Conservation (phyloP, 2,888 invertebrate genomes). For the Polyploca ridens region DNA sequence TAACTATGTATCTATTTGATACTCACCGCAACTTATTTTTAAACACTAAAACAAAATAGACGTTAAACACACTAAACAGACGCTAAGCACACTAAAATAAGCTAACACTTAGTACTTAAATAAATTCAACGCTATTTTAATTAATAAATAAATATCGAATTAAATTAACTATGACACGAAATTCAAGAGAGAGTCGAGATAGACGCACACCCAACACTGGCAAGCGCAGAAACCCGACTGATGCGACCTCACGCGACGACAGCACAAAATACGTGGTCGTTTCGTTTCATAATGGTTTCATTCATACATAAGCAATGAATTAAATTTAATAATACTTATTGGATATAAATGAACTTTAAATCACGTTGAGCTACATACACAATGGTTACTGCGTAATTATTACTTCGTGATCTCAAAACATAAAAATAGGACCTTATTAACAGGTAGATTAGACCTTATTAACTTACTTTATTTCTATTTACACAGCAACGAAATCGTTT, state of each 20-base stretch:
- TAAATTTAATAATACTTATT: not conserved
- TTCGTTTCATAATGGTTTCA: conserved; percentile 50
- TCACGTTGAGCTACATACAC: too few species aligned
- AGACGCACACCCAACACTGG: conserved; percentile 65
- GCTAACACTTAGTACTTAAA: conserved; percentile 42
- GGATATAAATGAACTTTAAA: too few species aligned
- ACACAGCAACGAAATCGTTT: too few species aligned
- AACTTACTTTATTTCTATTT: too few species aligned
- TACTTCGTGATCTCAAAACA: not conserved
- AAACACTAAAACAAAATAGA: conserved; percentile 50
- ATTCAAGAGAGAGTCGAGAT: conserved; percentile 67
- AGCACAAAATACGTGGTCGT: conserved; percentile 55
- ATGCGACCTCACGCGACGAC: conserved; percentile 59
- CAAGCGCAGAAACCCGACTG: conserved; percentile 83
- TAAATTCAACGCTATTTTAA: conserved; percentile 46
- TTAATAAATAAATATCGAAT: conserved; percentile 45
- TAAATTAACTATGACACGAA: conserved; percentile 69
- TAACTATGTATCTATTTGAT: conserved; percentile 33
- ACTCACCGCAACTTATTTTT: conserved; percentile 65
- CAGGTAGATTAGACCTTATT: conserved; percentile 12
- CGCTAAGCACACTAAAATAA: conserved; percentile 52
- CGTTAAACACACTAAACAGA: conserved; percentile 56
- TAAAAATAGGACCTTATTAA: not conserved
- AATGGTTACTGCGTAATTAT: too few species aligned
- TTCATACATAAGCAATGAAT: conserved; percentile 36